Percentiles rank a stretch among this genome's conserved stretches.
phyloP scores from a whole-genome alignment of 2,797 vertebrate genomes.

The Toxotes lorentzi region DNA sequence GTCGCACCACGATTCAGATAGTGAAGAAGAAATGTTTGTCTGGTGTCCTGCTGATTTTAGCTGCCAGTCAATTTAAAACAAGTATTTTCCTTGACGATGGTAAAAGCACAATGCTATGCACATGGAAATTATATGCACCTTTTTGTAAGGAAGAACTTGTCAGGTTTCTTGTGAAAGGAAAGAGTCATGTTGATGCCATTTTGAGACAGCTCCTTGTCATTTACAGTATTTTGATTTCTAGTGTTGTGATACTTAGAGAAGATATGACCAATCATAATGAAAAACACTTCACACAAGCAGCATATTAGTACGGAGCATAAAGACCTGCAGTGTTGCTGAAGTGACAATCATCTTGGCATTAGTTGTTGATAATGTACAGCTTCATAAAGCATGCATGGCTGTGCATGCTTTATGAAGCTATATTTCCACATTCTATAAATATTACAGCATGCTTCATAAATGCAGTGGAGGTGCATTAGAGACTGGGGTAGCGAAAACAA shows the following conservation, averaged over 20 bases:
- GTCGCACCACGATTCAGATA: not conserved
- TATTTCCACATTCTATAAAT: not conserved
- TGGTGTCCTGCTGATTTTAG: not conserved
- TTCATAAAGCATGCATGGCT: constrained; percentile 2
- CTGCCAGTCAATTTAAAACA: not conserved
- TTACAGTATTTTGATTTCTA: not conserved
- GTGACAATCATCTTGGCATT: not conserved
- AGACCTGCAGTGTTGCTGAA: not conserved
- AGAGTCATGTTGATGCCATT: not conserved
- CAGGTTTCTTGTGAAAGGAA: not conserved
- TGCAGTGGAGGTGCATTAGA: not conserved
- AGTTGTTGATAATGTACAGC: not conserved
- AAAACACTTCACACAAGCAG: not conserved
- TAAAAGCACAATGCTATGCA: not conserved
- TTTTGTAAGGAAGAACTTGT: not conserved
- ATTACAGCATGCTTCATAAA: not conserved
- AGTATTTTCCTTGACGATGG: not conserved
- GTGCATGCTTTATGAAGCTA: not conserved
- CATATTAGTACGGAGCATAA: not conserved
- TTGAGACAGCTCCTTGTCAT: not conserved
- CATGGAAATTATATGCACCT: not conserved
- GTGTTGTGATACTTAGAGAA: not conserved
- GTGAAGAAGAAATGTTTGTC: not conserved
- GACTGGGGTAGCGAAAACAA: constrained; percentile 21
- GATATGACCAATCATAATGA: not conserved